Conservation (phyloP, 64 coral and sea anemone species). For the Anthopleura sola region DNA sequence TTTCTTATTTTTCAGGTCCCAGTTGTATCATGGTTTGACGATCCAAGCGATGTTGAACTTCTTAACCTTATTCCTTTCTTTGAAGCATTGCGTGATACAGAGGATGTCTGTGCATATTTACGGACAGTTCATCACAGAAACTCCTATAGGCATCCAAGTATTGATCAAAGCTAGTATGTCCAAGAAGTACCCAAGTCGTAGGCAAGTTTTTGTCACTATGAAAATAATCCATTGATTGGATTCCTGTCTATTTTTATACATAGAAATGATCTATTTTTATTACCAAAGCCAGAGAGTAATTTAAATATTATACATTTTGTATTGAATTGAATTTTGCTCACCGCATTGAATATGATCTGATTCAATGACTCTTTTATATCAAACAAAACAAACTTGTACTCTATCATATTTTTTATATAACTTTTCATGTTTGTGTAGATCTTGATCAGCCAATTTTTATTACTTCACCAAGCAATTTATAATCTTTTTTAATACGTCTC, state of each 20-base stretch:
- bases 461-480: background rate
- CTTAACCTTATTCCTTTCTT: conserved; percentile 82
- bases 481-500: no score
- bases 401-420: background rate
- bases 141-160: conserved; percentile 26
- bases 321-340: background rate
- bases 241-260: conserved; percentile 1
- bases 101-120: conserved; percentile 81
- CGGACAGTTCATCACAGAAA: conserved; percentile 62
- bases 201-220: background rate
- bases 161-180: conserved; percentile 7
- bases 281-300: conserved; percentile 30
- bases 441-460: background rate
- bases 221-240: conserved; percentile 10
- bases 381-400: background rate
- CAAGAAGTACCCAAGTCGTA: background rate
- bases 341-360: background rate
- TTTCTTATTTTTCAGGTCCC: conserved; percentile 47
- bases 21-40: conserved; percentile 91
- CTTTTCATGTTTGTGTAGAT: background rate
- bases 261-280: conserved; percentile 28
- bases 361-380: background rate
- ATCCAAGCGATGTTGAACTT: conserved; percentile 66
- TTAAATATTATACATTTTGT: conserved; percentile 35
- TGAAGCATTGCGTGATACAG: conserved; percentile 59